Evolutionary conservation across 2,888 invertebrate species (phyloP), one percentile per base, ranked within the genome.

Genomic region (Leptinotarsa rubiginosa): DNA sequence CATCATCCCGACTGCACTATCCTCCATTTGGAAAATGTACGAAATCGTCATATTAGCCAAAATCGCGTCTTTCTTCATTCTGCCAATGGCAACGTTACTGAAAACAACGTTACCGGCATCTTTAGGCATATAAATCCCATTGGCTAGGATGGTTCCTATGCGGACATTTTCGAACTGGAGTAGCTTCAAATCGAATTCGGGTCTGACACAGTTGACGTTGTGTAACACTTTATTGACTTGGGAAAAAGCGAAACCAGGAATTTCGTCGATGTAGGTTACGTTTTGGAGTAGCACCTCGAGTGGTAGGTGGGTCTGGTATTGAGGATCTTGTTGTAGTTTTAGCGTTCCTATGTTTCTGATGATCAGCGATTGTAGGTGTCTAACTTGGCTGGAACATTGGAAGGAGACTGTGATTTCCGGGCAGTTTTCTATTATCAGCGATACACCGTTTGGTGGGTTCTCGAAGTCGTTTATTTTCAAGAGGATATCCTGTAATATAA

Each of bases 381-480:
- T 86, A 73, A 87, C 88, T 59, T 90, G 84, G 76, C 86, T 81
- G 0, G 89, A 88, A 77, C 91, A 91, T 80, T 89, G 88, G 15
- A 90, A 84, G 49, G 89, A 87, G 0, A 91, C 86, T 78, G 86
- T 87, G 16, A 91, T 79, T 59, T 88, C 88, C 79, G 86, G 86
- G 81, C 91, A 91, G 81, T 90, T 89, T 77, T 88, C 86, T 50
- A 91, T 85, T 1, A 88, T 89, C 10, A 91, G 77, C 74, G 88
- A 89, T 4, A 85, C 88, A 78, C 89, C 88, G 22, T 87, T 85
- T 49, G 88, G 87, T 1, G 90, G 89, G 80, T 90, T 88, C 7
- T 75, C 76, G 82, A 88, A 91, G 79, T 90, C 89, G 84, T 90
- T 90, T 1, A 91, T 83, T 74, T 89, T 89, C 69, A 91, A 84